phyloP scores from a whole-genome alignment of 2,797 vertebrate genomes.

The Anas flavirostris region DNA sequence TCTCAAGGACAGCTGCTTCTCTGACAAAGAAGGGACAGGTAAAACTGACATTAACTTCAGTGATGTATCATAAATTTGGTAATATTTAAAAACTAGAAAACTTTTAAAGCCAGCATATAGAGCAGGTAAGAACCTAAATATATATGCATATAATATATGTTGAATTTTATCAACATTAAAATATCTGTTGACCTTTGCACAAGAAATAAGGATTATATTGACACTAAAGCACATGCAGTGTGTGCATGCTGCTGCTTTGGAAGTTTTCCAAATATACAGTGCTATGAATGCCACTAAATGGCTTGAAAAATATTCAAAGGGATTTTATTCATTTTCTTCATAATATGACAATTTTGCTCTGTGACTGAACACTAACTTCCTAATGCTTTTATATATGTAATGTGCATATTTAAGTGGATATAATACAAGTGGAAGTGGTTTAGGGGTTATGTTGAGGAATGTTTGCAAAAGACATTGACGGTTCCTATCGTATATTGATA shows the following conservation, averaged over 20 bases:
- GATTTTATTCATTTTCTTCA: not conserved
- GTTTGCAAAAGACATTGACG: not conserved
- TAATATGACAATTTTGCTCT: not conserved
- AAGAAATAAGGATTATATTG: slow-evolving; percentile 1
- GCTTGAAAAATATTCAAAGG: not conserved
- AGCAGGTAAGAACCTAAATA: not conserved
- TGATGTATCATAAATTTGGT: not conserved
- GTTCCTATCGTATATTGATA: not conserved
- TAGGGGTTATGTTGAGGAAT: not conserved
- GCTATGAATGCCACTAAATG: not conserved
- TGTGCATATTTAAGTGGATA: not conserved
- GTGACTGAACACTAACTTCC: not conserved
- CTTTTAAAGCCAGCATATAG: not conserved
- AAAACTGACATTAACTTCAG: not conserved
- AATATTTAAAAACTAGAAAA: not conserved
- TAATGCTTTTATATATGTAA: not conserved
- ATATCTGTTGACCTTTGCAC: slow-evolving; percentile 19
- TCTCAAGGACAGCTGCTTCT: not conserved
- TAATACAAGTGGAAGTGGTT: not conserved
- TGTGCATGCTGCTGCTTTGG: slow-evolving; percentile 7
- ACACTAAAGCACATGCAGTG: not conserved
- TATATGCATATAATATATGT: not conserved
- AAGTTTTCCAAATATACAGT: not conserved
- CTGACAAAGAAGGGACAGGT: not conserved
- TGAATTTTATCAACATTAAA: not conserved